These are phyloP conservation scores for Todiramphus chloris DNA, from an alignment of 2,113 vertebrate species.

Conservation along the genomic window DNA sequence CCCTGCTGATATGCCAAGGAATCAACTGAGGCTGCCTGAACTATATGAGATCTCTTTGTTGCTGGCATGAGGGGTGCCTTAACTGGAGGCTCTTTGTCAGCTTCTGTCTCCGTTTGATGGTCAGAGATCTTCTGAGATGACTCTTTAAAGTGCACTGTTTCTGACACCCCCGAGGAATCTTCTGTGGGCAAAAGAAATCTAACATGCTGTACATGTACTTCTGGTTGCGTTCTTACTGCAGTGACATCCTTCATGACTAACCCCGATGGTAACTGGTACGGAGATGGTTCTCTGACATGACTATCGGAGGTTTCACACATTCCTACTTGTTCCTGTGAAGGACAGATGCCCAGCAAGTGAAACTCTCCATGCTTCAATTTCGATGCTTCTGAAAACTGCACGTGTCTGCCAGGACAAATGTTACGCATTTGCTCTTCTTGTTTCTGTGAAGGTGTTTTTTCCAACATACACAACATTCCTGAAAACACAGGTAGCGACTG, in stretches of 20 bases:
- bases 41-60: neutral
- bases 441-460: neutral
- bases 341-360: neutral
- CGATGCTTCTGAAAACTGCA: neutral
- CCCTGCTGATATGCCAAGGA: neutral
- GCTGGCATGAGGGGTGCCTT: neutral
- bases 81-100: neutral
- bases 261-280: neutral
- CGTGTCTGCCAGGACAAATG: neutral
- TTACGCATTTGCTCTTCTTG: neutral
- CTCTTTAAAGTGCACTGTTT: neutral
- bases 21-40: neutral
- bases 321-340: conserved; percentile 9
- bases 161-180: neutral
- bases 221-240: neutral
- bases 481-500: rapidly evolving
- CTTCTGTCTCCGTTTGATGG: neutral
- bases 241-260: neutral
- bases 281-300: neutral
- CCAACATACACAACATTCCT: rapidly evolving
- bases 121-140: neutral
- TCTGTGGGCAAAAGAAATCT: conserved; percentile 18
- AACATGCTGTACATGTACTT: neutral
- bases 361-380: neutral
- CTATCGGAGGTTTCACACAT: neutral